Conservation (phyloP, 2,113 vertebrate genomes). For the Cynoglossus semilaevis region DNA sequence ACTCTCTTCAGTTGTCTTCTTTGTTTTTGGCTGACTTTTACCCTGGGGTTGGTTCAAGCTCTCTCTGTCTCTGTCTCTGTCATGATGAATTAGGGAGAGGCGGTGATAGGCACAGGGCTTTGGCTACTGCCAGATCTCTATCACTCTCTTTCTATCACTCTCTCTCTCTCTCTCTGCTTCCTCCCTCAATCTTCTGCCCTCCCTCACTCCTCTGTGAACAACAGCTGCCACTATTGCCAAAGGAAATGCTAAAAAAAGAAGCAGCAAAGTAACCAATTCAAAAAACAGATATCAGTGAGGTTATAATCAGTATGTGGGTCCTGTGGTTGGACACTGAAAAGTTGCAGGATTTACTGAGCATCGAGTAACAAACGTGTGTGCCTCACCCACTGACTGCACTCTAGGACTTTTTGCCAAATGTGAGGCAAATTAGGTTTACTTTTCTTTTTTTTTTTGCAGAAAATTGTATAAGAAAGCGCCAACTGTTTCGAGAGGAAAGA, state of each 20-base stretch:
- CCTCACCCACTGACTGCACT: not conserved
- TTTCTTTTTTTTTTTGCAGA: not conserved
- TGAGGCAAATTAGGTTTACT: no score
- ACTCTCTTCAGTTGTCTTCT: conserved; percentile 27
- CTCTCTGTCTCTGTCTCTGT: conserved; percentile 53
- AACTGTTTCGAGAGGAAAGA: no score
- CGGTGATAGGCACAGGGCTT: conserved; percentile 64
- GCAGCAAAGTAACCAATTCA: conserved; percentile 36
- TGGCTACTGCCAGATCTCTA: conserved; percentile 54
- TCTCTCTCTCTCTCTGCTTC: conserved; percentile 47
- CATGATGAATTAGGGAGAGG: conserved; percentile 64
- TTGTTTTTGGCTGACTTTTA: conserved; percentile 32
- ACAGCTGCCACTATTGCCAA: conserved; percentile 51
- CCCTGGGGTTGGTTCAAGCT: conserved; percentile 41
- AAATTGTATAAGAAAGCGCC: not conserved
- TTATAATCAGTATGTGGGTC: not conserved
- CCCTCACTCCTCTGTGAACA: conserved; percentile 20
- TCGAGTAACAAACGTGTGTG: conserved; percentile 3
- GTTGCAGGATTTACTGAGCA: not conserved
- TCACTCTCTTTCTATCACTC: conserved; percentile 39
- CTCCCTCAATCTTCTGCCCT: conserved; percentile 40
- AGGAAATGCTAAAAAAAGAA: conserved; percentile 32
- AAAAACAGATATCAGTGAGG: conserved; percentile 30
- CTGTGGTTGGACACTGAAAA: conserved; percentile 1
- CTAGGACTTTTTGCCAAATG: no score